Evolutionary conservation across 2,797 vertebrate genomes (phyloP), one percentile per base, ranked within the genome.

Genomic region (Thamnophis elegans): DNA sequence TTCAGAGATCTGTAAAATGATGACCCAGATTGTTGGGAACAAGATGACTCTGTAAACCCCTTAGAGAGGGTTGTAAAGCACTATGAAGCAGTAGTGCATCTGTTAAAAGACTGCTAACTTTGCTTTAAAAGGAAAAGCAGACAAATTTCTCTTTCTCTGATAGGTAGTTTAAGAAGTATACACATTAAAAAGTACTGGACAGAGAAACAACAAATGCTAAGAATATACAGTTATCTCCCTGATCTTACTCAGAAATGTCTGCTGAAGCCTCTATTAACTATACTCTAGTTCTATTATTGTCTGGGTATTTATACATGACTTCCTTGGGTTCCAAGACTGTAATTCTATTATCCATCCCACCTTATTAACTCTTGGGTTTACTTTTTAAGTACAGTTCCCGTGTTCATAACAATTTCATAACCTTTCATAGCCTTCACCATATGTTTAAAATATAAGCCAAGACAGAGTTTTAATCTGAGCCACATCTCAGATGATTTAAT

Each of bases 321-420:
- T 55, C 55, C n/a, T 36, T 54, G n/a, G 51, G 12, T 73, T 90
- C n/a, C 89, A 90, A 90, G 36, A 55, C 5, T 90, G 54, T 82
- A 90, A 82, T 90, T 58, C 56, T 90, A 55, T 90, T 55, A 47
- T 58, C 42, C 54, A 42, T 82, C 53, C 89, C 22, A 82, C 36
- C 16, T 90, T 53, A 73, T 32, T 68, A 55, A 20, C 65, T 55
- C 65, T 90, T 73, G 26, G 18, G 2, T 36, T 90, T 82, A 82
- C 90, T 58, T 78, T 82, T 82, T n/a, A 90, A 28, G 54, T 58
- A 47, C 56, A 36, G 25, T 36, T 22, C 89, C 53, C 78, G 42
- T 22, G 14, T 32, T 82, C 54, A 47, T 82, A 90, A 56, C 54
- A 90, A 90, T 90, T 47, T 90, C 65, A 90, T 55, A 90, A 90